Conservation (phyloP, 2,797 vertebrate genomes). For the Lepilemur septentrionalis region DNA sequence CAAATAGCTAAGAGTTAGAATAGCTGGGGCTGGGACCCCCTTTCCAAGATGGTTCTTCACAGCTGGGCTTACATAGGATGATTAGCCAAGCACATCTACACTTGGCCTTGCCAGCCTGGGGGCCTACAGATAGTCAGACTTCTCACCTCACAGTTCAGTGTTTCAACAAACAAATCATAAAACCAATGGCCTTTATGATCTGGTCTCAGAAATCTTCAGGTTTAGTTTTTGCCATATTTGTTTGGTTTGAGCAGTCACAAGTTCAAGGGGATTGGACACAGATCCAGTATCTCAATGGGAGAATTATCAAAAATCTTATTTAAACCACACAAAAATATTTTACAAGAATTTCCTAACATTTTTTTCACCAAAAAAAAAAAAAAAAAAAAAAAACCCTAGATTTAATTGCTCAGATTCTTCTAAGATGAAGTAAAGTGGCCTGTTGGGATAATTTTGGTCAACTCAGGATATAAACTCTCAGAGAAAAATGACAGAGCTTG, state of each 20-base stretch:
- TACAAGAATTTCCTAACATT: neutral
- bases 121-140: neutral
- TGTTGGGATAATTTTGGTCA: neutral
- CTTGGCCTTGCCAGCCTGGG: neutral
- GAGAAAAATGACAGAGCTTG: neutral
- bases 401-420: neutral
- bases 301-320: neutral
- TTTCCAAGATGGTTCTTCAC: neutral
- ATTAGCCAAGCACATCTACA: neutral
- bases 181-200: neutral
- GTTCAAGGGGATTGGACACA: neutral
- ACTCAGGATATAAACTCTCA: neutral
- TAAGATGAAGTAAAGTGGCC: neutral
- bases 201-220: neutral
- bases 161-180: neutral
- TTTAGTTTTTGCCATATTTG: neutral
- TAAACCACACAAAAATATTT: neutral
- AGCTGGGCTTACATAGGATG: neutral
- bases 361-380: too few relatives aligned
- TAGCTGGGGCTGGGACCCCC: neutral
- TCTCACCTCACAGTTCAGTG: neutral
- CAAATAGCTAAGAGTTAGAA: neutral
- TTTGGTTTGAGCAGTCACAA: neutral
- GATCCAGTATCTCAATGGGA: neutral
- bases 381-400: neutral